Conservation (phyloP, 1,140 invertebrate genomes). For the Leptinotarsa undecemlineata region DNA sequence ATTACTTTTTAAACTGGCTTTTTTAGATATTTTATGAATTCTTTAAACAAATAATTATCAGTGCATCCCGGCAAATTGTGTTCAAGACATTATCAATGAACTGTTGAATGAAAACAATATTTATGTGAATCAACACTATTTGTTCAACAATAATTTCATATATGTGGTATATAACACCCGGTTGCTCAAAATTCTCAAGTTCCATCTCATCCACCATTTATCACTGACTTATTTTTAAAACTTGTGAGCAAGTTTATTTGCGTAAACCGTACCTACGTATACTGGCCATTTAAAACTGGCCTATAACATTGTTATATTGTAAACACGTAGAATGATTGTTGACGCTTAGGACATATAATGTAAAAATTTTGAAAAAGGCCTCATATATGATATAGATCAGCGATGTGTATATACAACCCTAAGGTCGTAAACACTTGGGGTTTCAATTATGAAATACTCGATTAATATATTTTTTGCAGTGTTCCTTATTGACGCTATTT, state of each 20-base stretch:
- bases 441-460: constrained; percentile 39
- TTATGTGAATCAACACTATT: too few relatives aligned
- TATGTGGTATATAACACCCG: too few relatives aligned
- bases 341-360: constrained; percentile 27
- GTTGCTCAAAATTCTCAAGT: too few relatives aligned
- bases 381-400: constrained; percentile 27
- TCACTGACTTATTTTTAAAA: not conserved
- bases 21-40: too few relatives aligned
- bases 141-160: too few relatives aligned
- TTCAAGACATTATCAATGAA: too few relatives aligned
- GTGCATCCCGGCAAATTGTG: too few relatives aligned
- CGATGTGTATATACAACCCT: constrained; percentile 34
- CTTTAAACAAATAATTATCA: too few relatives aligned
- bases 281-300: constrained; percentile 32
- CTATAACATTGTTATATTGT: constrained; percentile 29
- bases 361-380: constrained; percentile 32
- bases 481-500: constrained; percentile 35
- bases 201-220: not conserved
- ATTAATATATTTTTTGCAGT: constrained; percentile 32
- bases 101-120: too few relatives aligned
- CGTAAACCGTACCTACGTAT: constrained; percentile 23
- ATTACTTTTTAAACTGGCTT: too few relatives aligned
- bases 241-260: constrained; percentile 33
- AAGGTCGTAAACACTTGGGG: constrained; percentile 11
- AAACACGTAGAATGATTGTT: constrained; percentile 39